Evolutionary conservation across 2,888 invertebrate species (phyloP), one percentile per base, ranked within the genome.

Genomic region (Bombylius discolor): DNA sequence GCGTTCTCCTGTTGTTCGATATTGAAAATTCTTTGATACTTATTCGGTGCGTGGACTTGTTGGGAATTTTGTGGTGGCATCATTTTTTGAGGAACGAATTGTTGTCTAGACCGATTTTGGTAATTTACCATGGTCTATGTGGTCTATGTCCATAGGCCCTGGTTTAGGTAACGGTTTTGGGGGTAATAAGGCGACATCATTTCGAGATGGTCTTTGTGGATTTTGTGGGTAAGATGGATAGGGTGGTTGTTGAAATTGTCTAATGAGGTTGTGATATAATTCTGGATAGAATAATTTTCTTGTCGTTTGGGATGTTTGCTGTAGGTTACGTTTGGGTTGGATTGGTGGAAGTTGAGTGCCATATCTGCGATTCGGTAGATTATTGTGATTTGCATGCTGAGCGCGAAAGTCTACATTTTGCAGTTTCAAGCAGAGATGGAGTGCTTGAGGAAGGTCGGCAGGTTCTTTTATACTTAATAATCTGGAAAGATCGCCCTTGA

Each of bases 91-190:
- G 32, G 3, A n/a, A 32, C 6, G 14, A 7, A 4, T 32, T 36
- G 33, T 14, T 4, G 14, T 4, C 12, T 33, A 33, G 42, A 53
- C 39, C 60, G 51, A 42, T 58, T 58, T 51, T 55, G 55, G 12
- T 59, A 58, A 54, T 61, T 58, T 11, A 60, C 48, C 5, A 49
- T 53, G 13, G 46, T 33, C 4, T 52, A 47, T 31, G 6, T 33
- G 53, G 34, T 60, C 58, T 3, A 60, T 42, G 5, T 62, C 59
- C 55, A 60, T 58, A 4, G 57, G 60, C 53, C 56, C 56, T 46
- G 59, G 55, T 23, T 47, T 47, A 46, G 55, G 59, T 42, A 52
- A 47, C 32, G 53, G 59, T 51, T 61, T 59, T 33, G 50, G 23
- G n/a, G 55, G 55, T 6, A 56, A 23, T 23, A 11, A 42, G 39